A percentile compares a stretch with the other conserved stretches of the same genome.
phyloP scores from a whole-genome alignment of 1,140 invertebrate genomes.

The Nasonia vitripennis region DNA sequence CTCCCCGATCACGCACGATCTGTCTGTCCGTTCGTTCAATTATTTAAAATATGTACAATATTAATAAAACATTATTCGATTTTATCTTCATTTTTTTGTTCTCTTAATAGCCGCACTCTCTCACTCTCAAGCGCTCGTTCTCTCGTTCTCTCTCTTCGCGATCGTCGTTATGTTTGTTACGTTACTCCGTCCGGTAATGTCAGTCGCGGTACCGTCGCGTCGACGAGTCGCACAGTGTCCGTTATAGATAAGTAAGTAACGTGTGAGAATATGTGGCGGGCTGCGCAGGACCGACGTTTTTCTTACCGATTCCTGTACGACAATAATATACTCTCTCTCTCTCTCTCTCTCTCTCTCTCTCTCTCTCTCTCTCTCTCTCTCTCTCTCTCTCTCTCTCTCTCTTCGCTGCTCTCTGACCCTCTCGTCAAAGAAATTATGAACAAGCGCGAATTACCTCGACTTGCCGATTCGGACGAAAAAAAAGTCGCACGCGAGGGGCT shows the following conservation, averaged over 20 bases:
- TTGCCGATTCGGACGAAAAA: not conserved
- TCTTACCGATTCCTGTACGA: too few species aligned
- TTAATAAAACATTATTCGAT: slow-evolving; percentile 73
- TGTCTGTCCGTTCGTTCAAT: slow-evolving; percentile 67
- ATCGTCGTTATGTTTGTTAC: not conserved
- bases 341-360: too few species aligned
- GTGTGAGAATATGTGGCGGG: slow-evolving; percentile 55
- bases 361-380: not conserved
- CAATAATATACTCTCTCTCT: too few species aligned
- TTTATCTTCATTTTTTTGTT: slow-evolving; percentile 49
- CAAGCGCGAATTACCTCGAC: too few species aligned
- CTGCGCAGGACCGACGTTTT: slow-evolving; percentile 57
- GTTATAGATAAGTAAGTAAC: not conserved
- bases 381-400: not conserved
- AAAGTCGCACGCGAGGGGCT: not conserved
- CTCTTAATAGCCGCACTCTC: slow-evolving; percentile 14
- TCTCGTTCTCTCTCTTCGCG: slow-evolving; percentile 58
- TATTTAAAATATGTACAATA: slow-evolving; percentile 74
- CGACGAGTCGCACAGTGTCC: not conserved
- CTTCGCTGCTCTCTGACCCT: too few species aligned
- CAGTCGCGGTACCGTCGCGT: not conserved
- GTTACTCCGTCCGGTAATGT: slow-evolving; percentile 7
- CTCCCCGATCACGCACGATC: slow-evolving; percentile 64
- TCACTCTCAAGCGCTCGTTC: slow-evolving; percentile 32
- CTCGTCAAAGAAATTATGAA: too few species aligned